Conservation (phyloP, 2,113 vertebrate genomes). For the Prionailurus viverrinus region DNA sequence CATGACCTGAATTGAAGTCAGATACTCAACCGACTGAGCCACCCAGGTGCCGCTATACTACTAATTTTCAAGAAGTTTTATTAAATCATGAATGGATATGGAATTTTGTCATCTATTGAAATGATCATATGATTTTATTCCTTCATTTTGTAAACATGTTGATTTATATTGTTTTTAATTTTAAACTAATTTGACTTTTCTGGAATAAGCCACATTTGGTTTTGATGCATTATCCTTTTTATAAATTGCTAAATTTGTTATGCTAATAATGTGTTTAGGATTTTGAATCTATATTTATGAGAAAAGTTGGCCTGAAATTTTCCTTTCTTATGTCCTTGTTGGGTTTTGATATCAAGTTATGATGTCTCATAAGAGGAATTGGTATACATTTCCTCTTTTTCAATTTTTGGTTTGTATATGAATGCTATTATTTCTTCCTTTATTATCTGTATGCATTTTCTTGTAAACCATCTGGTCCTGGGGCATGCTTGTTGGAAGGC, state of each 20-base stretch:
- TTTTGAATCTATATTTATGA: constrained; percentile 22
- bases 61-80: not conserved
- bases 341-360: not conserved
- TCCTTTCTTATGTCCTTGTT: not conserved
- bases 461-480: not conserved
- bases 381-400: not conserved
- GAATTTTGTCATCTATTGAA: constrained; percentile 15
- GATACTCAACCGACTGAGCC: no score
- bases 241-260: not conserved
- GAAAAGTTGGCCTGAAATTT: constrained; percentile 11
- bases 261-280: not conserved
- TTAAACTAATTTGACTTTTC: constrained; percentile 23
- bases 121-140: not conserved
- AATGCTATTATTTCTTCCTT: not conserved
- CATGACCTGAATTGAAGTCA: no score
- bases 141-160: constrained; percentile 2
- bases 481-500: not conserved
- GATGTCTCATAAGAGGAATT: not conserved
- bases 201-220: not conserved
- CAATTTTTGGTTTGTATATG: not conserved
- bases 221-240: not conserved
- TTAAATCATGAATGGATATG: not conserved
- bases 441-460: not conserved
- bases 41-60: no score
- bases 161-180: not conserved